Evolutionary conservation across 1,140 invertebrate genomes (phyloP).

Genomic region (Diabrotica undecimpunctata): DNA sequence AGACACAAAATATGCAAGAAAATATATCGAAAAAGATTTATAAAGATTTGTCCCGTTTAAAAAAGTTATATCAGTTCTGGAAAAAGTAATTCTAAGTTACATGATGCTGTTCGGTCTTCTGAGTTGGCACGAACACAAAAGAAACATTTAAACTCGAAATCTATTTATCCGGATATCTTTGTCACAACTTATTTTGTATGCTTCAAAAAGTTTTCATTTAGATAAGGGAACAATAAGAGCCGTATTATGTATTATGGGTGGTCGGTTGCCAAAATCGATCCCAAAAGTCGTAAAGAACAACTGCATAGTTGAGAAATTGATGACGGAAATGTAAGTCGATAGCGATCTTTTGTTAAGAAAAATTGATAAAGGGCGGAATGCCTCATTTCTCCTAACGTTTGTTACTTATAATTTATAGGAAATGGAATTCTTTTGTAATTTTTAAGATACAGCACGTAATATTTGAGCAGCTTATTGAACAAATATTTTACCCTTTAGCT

Average conservation of each 20-base stretch:
- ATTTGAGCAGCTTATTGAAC: slow-evolving; percentile 21
- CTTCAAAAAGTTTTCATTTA: slow-evolving; percentile 14
- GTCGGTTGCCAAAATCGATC: slow-evolving; percentile 28
- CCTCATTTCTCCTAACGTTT: slow-evolving; percentile 25
- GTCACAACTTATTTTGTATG: slow-evolving; percentile 25
- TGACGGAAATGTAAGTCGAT: slow-evolving; percentile 29
- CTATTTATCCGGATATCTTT: slow-evolving; percentile 21
- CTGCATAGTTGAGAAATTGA: slow-evolving; percentile 24
- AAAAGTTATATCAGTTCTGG: too few relatives aligned
- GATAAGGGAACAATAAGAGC: slow-evolving; percentile 28
- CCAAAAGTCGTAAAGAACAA: slow-evolving; percentile 26
- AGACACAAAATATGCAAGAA: too few relatives aligned
- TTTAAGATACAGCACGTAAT: slow-evolving; percentile 28
- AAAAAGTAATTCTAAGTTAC: too few relatives aligned
- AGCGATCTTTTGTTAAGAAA: slow-evolving; percentile 30
- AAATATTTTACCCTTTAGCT: slow-evolving; percentile 18
- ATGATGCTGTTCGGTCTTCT: background rate
- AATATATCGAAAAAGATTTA: too few relatives aligned
- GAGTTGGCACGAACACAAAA: slow-evolving; percentile 20
- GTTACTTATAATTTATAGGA: slow-evolving; percentile 32
- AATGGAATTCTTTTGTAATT: slow-evolving; percentile 32
- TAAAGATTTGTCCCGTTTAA: too few relatives aligned
- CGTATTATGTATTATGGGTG: slow-evolving; percentile 26
- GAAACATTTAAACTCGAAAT: slow-evolving; percentile 24
- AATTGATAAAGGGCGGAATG: slow-evolving; percentile 31